Evolutionary conservation across 1,140 invertebrate genomes (phyloP), one percentile per base, ranked within the genome.

Genomic region (Subanguina moxae): DNA sequence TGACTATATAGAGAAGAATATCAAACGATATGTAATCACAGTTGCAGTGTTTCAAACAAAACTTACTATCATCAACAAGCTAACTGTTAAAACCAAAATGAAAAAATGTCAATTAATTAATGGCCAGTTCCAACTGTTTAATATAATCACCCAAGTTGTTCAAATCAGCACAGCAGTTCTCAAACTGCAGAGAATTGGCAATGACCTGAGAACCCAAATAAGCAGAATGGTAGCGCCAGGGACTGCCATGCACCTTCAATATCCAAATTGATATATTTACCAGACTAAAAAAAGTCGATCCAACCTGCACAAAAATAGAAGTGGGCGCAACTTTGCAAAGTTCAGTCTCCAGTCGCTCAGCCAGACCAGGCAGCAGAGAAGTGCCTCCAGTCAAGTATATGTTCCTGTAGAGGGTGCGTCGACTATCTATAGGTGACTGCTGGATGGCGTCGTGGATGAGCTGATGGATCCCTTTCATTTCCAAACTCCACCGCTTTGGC

Each of bases 401-500:
- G 67, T 84, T 84, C 73, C 81, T 87, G 57, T 80, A 80, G 0
- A 82, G 65, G 1, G 69, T 79, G 30, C 80, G 61, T 48, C 78
- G 52, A 30, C 70, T 78, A 46, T 82, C 78, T 52, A 83, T 80
- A 9, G 79, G 76, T 17, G 65, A 72, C 27, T 77, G 76, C 76
- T 86, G 85, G 64, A 88, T 86, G 21, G 87, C 87, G 70, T 87
- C 85, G 70, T 84, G 84, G 3, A 89, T 84, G 38, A 88, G 79
- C 71, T 87, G 87, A 62, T 86, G 87, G 13, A 89, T 71, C 32
- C 86, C 86, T 56, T 86, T 85, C 67, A 85, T 85, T 77, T 89
- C 88, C 65, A 87, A 83, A 32, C 87, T 87, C 86, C 87, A 88
- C 30, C 85, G 73, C 67, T 87, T 86, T 8, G 87, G 87, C 70